These are phyloP conservation scores for Daptonema setosum DNA, from an alignment of 2,888 invertebrate genomes.

Conservation along the genomic window DNA sequence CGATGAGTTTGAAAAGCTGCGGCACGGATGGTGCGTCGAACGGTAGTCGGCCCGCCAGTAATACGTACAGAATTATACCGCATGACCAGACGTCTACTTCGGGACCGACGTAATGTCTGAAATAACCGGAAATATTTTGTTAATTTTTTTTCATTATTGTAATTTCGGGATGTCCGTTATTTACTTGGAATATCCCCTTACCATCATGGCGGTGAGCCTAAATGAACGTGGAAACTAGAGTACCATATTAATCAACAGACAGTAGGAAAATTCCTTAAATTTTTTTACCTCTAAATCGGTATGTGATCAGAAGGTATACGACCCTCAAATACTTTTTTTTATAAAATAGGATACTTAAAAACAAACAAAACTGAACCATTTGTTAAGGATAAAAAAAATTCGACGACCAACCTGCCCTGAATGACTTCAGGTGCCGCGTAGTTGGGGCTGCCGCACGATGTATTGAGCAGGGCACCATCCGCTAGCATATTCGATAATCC, in stretches of 20 bases:
- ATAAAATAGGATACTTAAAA: no score
- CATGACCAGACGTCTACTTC: constrained; percentile 98
- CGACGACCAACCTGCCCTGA: constrained; percentile 52
- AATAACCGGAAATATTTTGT: background rate
- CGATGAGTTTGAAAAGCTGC: constrained; percentile 51
- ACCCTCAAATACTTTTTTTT: no score
- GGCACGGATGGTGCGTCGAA: background rate
- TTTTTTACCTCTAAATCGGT: no score
- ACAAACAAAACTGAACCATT: background rate
- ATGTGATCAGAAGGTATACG: no score
- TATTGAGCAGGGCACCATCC: constrained; percentile 86
- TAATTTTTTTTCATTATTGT: no score
- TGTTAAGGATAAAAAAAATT: background rate
- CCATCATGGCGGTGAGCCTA: no score
- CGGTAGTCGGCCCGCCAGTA: constrained; percentile 59
- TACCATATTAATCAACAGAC: no score
- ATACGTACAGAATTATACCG: constrained; percentile 77
- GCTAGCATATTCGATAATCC: constrained; percentile 97
- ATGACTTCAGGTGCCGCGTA: constrained; percentile 95
- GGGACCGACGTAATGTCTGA: constrained; percentile 69
- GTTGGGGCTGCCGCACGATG: constrained; percentile 92
- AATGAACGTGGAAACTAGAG: no score
- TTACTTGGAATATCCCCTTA: no score
- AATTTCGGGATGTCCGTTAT: no score
- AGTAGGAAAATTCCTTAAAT: no score